Conservation (phyloP, 2,888 invertebrate species). For the Pachymerium ferrugineum region DNA sequence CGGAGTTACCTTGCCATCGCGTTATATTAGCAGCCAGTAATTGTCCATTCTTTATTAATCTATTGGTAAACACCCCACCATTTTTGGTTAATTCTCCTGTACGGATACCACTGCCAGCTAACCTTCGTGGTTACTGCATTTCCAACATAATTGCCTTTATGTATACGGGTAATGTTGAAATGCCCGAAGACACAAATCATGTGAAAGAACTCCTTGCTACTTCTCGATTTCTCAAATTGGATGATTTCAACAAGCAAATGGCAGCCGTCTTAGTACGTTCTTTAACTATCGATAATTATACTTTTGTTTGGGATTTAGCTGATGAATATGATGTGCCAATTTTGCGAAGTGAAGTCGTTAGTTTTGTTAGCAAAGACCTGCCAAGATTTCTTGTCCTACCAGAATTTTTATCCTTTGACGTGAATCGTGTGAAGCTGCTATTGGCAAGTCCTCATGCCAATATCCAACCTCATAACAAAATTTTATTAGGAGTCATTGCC, state of each 20-base stretch:
- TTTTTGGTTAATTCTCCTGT: neutral
- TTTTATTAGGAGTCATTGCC: neutral
- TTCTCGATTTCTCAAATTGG: neutral
- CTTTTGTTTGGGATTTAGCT: slow-evolving; percentile 28
- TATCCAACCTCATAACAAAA: neutral
- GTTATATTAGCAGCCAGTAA: neutral
- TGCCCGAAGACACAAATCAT: neutral
- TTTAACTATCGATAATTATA: neutral
- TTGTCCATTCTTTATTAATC: neutral
- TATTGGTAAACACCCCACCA: neutral
- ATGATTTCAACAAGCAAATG: slow-evolving; percentile 22
- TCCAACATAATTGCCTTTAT: neutral
- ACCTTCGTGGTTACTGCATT: neutral
- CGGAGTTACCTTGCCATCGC: neutral
- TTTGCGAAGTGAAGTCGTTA: neutral
- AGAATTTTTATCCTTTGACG: neutral
- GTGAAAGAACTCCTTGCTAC: slow-evolving; percentile 4
- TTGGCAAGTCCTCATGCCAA: neutral
- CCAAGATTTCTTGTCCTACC: neutral
- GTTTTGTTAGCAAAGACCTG: neutral
- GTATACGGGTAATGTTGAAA: neutral
- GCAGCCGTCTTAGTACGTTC: neutral
- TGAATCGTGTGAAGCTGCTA: neutral
- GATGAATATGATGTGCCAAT: neutral
- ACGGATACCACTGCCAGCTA: neutral